phyloP scores from a whole-genome alignment of 1,140 invertebrate genomes.

The Anastrepha ludens region DNA sequence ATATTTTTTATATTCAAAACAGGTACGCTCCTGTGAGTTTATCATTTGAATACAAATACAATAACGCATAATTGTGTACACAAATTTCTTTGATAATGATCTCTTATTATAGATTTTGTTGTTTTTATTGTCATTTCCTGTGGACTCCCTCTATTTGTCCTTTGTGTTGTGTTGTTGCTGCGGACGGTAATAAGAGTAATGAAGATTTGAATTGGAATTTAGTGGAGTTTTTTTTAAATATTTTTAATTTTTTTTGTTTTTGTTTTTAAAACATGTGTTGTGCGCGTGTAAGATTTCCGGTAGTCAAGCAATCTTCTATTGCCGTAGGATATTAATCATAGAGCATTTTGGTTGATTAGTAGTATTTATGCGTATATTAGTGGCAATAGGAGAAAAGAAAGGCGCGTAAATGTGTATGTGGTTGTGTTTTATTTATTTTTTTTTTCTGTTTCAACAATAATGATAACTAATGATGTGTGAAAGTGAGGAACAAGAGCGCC shows the following conservation, averaged over 20 bases:
- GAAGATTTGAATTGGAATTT: constrained; percentile 9
- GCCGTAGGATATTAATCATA: neutral
- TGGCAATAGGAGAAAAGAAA: neutral
- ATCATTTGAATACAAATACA: constrained; percentile 1
- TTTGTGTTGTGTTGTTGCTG: constrained; percentile 34
- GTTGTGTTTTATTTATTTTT: neutral
- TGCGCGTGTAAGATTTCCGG: constrained; percentile 36
- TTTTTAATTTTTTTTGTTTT: neutral
- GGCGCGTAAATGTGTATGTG: neutral
- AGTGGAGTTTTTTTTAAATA: neutral
- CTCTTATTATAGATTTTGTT: constrained; percentile 26
- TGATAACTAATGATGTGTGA: constrained; percentile 5
- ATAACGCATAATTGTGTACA: neutral
- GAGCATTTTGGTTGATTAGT: neutral
- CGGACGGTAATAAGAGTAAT: neutral
- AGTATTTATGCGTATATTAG: neutral
- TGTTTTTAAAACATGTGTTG: neutral
- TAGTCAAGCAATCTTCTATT: neutral
- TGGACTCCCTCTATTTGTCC: neutral
- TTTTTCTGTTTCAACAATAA: neutral
- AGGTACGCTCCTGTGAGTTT: constrained; percentile 8
- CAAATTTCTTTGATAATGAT: constrained; percentile 24
- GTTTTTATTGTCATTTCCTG: constrained; percentile 40
- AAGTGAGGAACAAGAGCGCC: neutral
- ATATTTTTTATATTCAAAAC: constrained; percentile 13